phyloP scores from a whole-genome alignment of 2,797 vertebrate species.

The Semaprochilodus insignis region DNA sequence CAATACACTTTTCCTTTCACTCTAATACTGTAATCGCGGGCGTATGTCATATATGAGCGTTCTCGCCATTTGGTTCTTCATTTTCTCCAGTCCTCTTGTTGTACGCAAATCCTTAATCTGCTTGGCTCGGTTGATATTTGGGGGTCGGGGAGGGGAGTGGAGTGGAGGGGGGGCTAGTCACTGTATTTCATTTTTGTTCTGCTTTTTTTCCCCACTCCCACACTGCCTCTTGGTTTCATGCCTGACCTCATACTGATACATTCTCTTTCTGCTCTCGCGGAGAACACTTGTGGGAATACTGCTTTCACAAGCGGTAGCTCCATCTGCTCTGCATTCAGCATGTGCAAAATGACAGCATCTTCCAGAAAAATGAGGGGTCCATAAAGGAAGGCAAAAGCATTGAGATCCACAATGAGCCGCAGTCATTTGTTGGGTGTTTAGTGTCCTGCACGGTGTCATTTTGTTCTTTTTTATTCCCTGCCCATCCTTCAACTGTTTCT shows the following conservation, averaged over 20 bases:
- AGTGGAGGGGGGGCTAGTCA: neutral
- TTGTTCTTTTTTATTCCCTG: slow-evolving; percentile 3
- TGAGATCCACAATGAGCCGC: neutral
- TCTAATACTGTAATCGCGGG: too few species aligned
- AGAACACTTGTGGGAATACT: slow-evolving; percentile 41
- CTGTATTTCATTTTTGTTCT: neutral
- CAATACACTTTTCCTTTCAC: too few species aligned
- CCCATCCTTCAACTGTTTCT: slow-evolving; percentile 11
- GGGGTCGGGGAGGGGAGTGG: neutral
- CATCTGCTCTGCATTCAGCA: slow-evolving; percentile 42
- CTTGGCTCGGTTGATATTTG: neutral
- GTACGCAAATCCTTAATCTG: neutral
- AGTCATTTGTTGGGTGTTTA: slow-evolving; percentile 22
- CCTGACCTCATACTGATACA: slow-evolving; percentile 50
- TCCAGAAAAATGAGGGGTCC: neutral
- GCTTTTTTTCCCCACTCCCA: slow-evolving; percentile 26
- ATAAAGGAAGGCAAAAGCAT: neutral
- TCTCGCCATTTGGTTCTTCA: neutral
- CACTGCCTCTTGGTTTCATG: slow-evolving; percentile 42
- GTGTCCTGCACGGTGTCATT: slow-evolving; percentile 18
- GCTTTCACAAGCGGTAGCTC: slow-evolving; percentile 40
- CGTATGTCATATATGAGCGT: too few species aligned
- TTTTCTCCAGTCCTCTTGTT: neutral
- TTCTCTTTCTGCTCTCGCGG: slow-evolving; percentile 44
- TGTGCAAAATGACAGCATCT: slow-evolving; percentile 31